phyloP scores from a whole-genome alignment of 2,888 invertebrate genomes.

The Cantharis rustica region DNA sequence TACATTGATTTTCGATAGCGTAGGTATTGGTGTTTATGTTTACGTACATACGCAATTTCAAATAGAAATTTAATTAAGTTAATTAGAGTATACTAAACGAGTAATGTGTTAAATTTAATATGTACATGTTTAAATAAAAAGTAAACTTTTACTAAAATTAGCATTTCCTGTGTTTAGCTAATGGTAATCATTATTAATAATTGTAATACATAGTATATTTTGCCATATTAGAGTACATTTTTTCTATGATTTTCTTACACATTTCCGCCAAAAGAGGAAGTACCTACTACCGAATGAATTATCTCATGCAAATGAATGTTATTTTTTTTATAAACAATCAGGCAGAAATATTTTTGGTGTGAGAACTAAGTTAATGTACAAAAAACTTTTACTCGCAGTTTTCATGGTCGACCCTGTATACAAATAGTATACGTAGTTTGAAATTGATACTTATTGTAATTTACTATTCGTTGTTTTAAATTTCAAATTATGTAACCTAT shows the following conservation, averaged over 20 bases:
- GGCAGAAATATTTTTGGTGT: neutral
- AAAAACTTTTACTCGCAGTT: neutral
- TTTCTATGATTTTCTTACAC: neutral
- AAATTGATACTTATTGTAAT: neutral
- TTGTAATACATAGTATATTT: neutral
- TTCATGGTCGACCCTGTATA: neutral
- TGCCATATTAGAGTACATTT: neutral
- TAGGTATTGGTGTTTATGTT: neutral
- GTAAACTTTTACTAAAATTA: neutral
- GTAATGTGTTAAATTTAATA: neutral
- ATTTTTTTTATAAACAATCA: neutral
- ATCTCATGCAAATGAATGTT: neutral
- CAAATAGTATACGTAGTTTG: neutral
- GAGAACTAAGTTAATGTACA: neutral
- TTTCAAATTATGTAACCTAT: neutral
- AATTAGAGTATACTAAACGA: neutral
- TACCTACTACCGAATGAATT: neutral
- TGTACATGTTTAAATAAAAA: neutral
- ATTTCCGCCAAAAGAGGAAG: neutral
- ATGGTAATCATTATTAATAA: neutral
- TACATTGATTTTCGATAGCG: no score
- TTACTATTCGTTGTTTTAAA: neutral
- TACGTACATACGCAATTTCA: neutral
- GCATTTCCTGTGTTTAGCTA: neutral
- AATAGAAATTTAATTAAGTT: neutral